These are phyloP conservation scores for Yoshiicerus persimilis DNA, from an alignment of 1,140 invertebrate genomes.

Conservation along the genomic window DNA sequence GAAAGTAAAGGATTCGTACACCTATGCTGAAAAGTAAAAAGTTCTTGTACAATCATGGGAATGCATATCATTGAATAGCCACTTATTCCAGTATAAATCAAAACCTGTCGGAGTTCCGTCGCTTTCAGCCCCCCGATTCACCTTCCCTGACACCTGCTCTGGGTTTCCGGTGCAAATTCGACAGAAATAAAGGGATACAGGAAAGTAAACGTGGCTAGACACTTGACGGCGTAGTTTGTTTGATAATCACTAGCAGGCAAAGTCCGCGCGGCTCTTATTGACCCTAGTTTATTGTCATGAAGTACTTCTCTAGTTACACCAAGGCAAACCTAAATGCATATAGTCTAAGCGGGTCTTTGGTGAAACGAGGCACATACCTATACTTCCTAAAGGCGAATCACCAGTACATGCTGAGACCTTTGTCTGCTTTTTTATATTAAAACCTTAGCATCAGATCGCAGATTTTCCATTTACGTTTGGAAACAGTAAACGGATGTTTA, in stretches of 20 bases:
- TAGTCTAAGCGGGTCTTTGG: slow-evolving; percentile 48
- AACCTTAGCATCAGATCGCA: slow-evolving; percentile 6
- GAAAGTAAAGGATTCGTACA: background rate
- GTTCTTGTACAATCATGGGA: no score
- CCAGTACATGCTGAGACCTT: slow-evolving; percentile 26
- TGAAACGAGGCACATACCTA: slow-evolving; percentile 35
- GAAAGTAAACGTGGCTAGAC: background rate
- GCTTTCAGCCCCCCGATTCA: slow-evolving; percentile 36
- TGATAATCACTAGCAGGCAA: no score
- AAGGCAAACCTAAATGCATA: slow-evolving; percentile 35
- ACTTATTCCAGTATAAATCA: slow-evolving; percentile 41
- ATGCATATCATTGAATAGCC: background rate
- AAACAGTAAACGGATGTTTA: background rate
- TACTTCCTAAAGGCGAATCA: background rate
- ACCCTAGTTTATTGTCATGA: background rate
- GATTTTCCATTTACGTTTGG: background rate
- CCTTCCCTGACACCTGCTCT: background rate
- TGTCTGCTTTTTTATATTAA: background rate
- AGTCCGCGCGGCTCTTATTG: background rate
- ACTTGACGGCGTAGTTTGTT: background rate
- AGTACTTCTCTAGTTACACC: slow-evolving; percentile 35
- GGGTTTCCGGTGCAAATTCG: slow-evolving; percentile 43
- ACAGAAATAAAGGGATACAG: background rate
- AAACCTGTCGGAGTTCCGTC: slow-evolving; percentile 41
- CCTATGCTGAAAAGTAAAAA: no score